Evolutionary conservation across 2,888 invertebrate species (phyloP).

Genomic region (Eurytoma californica): DNA sequence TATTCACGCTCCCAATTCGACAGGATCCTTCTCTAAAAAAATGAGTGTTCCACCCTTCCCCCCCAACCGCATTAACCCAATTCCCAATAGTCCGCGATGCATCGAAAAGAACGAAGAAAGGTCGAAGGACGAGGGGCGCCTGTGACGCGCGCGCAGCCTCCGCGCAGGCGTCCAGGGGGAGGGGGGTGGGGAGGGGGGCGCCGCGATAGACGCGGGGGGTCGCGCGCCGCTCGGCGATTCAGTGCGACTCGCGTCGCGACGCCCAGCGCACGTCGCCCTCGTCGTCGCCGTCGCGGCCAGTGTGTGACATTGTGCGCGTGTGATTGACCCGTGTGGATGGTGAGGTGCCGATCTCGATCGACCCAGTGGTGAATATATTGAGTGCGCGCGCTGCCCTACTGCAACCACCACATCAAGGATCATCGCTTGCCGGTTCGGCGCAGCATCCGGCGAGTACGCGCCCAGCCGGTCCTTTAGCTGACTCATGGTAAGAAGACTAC

Average conservation of each 20-base stretch:
- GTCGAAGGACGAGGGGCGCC: constrained; percentile 8
- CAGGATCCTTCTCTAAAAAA: no score
- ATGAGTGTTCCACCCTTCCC: no score
- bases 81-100: not conserved
- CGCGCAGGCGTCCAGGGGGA: constrained; percentile 59
- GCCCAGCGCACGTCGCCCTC: constrained; percentile 58
- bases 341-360: constrained; percentile 2
- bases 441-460: no score
- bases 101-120: not conserved
- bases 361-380: constrained; percentile 19
- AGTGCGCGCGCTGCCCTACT: not conserved
- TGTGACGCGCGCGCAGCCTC: not conserved
- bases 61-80: not conserved
- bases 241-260: constrained; percentile 72
- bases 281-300: not conserved
- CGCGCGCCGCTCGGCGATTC: constrained; percentile 67
- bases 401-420: no score
- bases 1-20: no score
- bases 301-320: not conserved
- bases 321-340: not conserved
- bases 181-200: constrained; percentile 60
- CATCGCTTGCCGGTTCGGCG: no score
- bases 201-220: constrained; percentile 54
- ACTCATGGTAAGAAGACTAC: no score
- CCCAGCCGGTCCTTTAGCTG: no score